A percentile compares a stretch with the other conserved stretches of the same genome.
These are phyloP conservation scores for Misgurnus anguillicaudatus DNA, from an alignment of 2,113 vertebrate species.

Conservation along the genomic window DNA sequence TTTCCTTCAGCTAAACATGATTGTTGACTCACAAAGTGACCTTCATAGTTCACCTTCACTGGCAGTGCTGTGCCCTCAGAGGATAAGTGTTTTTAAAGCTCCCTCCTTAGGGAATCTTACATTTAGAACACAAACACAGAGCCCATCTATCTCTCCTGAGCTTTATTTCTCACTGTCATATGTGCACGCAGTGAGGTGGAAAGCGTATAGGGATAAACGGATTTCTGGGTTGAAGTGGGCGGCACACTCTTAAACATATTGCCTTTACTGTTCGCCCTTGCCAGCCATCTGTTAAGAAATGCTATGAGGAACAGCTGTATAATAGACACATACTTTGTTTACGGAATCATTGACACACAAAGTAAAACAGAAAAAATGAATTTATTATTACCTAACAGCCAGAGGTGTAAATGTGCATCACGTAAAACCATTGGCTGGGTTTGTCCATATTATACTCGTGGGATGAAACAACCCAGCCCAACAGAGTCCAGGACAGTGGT, in stretches of 20 bases:
- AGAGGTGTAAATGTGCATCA: neutral
- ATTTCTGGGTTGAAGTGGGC: constrained; percentile 14
- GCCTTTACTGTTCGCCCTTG: neutral
- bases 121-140: constrained; percentile 27
- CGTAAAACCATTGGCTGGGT: no score
- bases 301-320: constrained; percentile 7
- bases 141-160: neutral
- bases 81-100: constrained; percentile 42
- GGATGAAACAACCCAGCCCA: no score
- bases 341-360: constrained; percentile 6
- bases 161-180: constrained; percentile 21
- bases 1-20: constrained; percentile 16
- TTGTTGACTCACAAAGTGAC: constrained; percentile 45
- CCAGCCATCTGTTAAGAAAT: constrained; percentile 41
- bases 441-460: neutral
- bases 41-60: constrained; percentile 41
- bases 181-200: constrained; percentile 16
- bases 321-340: constrained; percentile 13
- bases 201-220: constrained; percentile 11
- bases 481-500: no score
- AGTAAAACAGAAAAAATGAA: neutral
- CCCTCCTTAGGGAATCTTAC: constrained; percentile 35
- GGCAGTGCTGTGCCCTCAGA: constrained; percentile 30
- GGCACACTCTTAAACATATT: neutral
- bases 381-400: neutral